phyloP scores from a whole-genome alignment of 2,113 vertebrate species.

The Romanogobio albipinnatus region DNA sequence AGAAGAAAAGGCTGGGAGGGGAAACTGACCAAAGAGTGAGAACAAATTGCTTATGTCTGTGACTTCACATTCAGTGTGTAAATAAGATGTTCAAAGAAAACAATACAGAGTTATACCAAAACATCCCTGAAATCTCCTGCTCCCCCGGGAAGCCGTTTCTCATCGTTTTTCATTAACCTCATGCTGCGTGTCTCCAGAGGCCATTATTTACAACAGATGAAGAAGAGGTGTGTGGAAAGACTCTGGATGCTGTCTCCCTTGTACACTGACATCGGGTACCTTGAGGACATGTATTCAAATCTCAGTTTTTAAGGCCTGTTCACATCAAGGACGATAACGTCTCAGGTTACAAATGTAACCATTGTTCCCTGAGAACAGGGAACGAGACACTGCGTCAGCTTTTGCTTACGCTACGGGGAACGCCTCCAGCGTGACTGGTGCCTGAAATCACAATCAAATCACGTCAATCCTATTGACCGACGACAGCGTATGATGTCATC shows the following conservation, averaged over 20 bases:
- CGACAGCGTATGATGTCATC: too few species aligned
- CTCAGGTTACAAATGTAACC: too few species aligned
- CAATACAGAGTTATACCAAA: constrained; percentile 58
- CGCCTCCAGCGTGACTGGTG: too few species aligned
- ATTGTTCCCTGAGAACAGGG: too few species aligned
- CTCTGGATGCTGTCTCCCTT: constrained; percentile 4
- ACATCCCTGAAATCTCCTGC: constrained; percentile 61
- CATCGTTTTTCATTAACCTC: constrained; percentile 58
- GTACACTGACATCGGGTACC: not conserved
- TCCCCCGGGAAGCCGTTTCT: constrained; percentile 41
- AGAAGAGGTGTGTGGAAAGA: constrained; percentile 55
- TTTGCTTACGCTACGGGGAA: too few species aligned
- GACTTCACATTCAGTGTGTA: constrained; percentile 69
- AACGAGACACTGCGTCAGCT: too few species aligned
- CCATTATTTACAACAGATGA: constrained; percentile 59
- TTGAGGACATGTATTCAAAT: not conserved
- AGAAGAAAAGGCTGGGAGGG: constrained; percentile 55
- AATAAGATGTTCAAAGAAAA: constrained; percentile 68
- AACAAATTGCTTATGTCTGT: constrained; percentile 65
- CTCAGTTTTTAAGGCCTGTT: not conserved
- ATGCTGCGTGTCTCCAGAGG: constrained; percentile 48
- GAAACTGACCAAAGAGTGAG: constrained; percentile 43
- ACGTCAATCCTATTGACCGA: too few species aligned
- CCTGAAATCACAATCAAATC: too few species aligned
- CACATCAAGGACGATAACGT: not conserved